Base-by-base conservation (phyloP, 2,797 vertebrate genomes). In the Loris lydekkerianus region DNA sequence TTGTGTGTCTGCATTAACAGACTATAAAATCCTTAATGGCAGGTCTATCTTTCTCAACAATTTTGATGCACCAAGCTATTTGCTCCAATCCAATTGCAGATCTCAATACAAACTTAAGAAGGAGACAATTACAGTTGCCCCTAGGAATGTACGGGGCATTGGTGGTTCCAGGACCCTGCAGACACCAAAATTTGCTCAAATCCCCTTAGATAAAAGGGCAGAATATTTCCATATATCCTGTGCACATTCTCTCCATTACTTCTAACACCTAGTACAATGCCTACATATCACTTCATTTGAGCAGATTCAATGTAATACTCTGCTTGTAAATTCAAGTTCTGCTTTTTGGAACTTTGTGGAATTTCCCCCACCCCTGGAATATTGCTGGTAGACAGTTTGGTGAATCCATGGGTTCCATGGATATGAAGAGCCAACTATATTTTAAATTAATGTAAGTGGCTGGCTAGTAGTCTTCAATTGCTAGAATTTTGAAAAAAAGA, bases 71-170 rank as follows among this genome's bases (percentile, higher is more conserved):
- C 18, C 11, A 56, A 93, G 58, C 17, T 65, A 46, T 40, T 3
- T 58, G 43, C 18, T 85, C 31, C n/a, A 58, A 85, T 58, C 80
- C 31, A 31, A 89, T 72, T 85, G 73, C 7, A 80, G 29, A 65
- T 70, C 58, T 91, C 89, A 94, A 15, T 34, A 53, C 78, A 18
- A 40, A n/a, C 70, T 86, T 70, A 70, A 61, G 72, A 85, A 37
- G 13, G 10, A 85, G 78, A 61, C 49, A 92, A 84, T 34, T 78
- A 84, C 31, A 56, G 75, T 13, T 77, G 49, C 53, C 31, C 18
- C n/a, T 77, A 11, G n/a, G 75, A 77, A 77, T 77, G 18, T n/a
- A 20, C 17, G 75, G 46, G 31, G 49, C 29, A 53, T 11, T 49
- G 49, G 11, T 77, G 29, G 75, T 77, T 56, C 31, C 75, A 77